These are phyloP conservation scores for Lacanobia wlatinum DNA, from an alignment of 2,888 invertebrate species.

Conservation along the genomic window DNA sequence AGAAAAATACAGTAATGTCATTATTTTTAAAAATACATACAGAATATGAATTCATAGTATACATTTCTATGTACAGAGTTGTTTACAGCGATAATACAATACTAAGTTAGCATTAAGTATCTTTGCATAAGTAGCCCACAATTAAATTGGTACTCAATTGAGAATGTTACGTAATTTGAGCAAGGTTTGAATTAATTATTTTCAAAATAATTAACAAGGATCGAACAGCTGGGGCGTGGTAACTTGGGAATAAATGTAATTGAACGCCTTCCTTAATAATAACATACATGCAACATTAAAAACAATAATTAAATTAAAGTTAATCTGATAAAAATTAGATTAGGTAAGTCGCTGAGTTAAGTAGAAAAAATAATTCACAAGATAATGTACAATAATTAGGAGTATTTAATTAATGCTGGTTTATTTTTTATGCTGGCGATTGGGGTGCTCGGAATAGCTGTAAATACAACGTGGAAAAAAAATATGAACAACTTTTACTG, in stretches of 20 bases:
- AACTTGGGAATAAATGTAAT: slow-evolving; percentile 33
- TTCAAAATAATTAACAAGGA: slow-evolving; percentile 13
- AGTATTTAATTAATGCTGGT: slow-evolving; percentile 27
- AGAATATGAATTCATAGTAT: slow-evolving; percentile 19
- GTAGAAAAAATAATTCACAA: slow-evolving; percentile 18
- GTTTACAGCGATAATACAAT: slow-evolving; percentile 33
- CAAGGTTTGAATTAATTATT: not conserved
- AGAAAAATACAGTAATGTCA: slow-evolving; percentile 28
- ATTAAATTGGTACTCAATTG: slow-evolving; percentile 19
- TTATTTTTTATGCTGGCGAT: not conserved
- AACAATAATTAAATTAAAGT: slow-evolving; percentile 12
- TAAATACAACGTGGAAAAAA: not conserved
- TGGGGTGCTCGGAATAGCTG: not conserved
- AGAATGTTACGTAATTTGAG: slow-evolving; percentile 10
- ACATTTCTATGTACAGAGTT: slow-evolving; percentile 42
- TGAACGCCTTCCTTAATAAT: slow-evolving; percentile 15
- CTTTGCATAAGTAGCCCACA: slow-evolving; percentile 23
- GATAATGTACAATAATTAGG: slow-evolving; percentile 24
- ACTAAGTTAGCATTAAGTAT: slow-evolving; percentile 38
- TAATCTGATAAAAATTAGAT: slow-evolving; percentile 22
- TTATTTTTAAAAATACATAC: slow-evolving; percentile 11
- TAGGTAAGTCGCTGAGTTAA: slow-evolving; percentile 49
- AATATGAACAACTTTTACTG: too few relatives aligned
- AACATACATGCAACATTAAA: slow-evolving; percentile 25
- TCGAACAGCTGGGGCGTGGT: slow-evolving; percentile 29